A percentile compares a stretch with the other conserved stretches of the same genome.
Conservation (phyloP, 2,113 vertebrate species). For the Opisthocomus hoazin region DNA sequence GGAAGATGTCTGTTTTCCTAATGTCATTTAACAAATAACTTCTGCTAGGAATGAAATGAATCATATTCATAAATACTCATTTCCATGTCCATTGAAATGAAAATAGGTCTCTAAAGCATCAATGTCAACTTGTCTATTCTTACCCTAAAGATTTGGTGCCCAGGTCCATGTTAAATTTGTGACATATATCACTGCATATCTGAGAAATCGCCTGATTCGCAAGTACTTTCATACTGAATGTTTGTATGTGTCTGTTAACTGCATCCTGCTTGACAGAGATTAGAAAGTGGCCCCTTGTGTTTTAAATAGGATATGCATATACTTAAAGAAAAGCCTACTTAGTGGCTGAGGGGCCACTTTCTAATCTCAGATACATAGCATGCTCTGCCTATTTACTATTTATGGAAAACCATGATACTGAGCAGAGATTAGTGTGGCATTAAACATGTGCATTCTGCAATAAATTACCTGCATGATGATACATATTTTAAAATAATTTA, state of each 20-base stretch:
- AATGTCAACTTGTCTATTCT: neutral
- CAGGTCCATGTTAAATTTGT: neutral
- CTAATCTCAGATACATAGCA: neutral
- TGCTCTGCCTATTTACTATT: neutral
- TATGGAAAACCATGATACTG: neutral
- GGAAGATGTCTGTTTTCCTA: neutral
- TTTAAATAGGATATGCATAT: slow-evolving; percentile 1
- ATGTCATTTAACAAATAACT: neutral
- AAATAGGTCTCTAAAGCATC: neutral
- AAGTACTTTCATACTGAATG: neutral
- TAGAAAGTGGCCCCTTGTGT: neutral
- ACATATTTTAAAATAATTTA: neutral
- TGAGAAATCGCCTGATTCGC: neutral
- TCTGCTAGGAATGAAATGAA: neutral
- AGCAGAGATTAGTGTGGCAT: neutral
- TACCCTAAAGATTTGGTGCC: neutral
- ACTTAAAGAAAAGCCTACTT: neutral
- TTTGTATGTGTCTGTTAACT: neutral
- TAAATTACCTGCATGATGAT: neutral
- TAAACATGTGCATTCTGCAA: neutral
- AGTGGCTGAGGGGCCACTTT: neutral
- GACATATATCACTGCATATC: neutral
- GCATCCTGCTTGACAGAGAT: neutral
- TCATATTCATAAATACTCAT: neutral
- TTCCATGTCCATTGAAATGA: neutral